Percentiles rank a stretch among this genome's conserved stretches.
These are phyloP conservation scores for Microchirus variegatus DNA, from an alignment of 2,797 vertebrate species.

Conservation along the genomic window DNA sequence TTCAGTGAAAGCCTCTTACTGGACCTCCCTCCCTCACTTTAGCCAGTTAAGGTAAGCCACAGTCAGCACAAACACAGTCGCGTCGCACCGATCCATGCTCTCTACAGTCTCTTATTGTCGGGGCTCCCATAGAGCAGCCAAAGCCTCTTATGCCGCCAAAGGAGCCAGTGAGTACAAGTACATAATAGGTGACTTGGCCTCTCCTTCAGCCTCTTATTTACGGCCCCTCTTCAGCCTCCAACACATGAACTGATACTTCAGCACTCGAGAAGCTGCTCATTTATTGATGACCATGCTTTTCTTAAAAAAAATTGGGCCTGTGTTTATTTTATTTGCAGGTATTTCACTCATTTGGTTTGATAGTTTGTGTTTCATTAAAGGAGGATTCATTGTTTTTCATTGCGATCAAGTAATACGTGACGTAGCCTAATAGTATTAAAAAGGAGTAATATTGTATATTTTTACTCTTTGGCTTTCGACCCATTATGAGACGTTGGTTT, in stretches of 20 bases:
- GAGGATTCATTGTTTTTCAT: no score
- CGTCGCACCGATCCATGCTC: slow-evolving; percentile 33
- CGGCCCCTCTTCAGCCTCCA: slow-evolving; percentile 25
- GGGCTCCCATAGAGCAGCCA: slow-evolving; percentile 30
- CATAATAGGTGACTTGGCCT: slow-evolving; percentile 33
- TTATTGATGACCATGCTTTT: not conserved
- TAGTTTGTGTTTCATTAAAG: no score
- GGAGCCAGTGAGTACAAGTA: slow-evolving; percentile 37
- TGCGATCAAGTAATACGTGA: no score
- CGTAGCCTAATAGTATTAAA: no score
- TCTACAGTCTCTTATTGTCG: slow-evolving; percentile 57
- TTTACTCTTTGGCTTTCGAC: no score
- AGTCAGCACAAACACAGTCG: slow-evolving; percentile 37
- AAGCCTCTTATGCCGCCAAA: slow-evolving; percentile 52
- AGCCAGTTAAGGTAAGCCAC: slow-evolving; percentile 36
- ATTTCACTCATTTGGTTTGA: not conserved
- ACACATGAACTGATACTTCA: slow-evolving; percentile 33
- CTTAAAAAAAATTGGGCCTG: no score
- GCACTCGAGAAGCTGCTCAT: slow-evolving; percentile 13
- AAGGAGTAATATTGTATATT: no score
- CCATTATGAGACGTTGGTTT: no score
- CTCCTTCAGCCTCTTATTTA: slow-evolving; percentile 45
- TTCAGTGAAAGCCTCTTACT: slow-evolving; percentile 63
- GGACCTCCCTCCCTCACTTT: slow-evolving; percentile 45
- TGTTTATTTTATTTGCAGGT: not conserved